Conservation (phyloP, 2,797 vertebrate species). For the Percopsis omiscomaycus region DNA sequence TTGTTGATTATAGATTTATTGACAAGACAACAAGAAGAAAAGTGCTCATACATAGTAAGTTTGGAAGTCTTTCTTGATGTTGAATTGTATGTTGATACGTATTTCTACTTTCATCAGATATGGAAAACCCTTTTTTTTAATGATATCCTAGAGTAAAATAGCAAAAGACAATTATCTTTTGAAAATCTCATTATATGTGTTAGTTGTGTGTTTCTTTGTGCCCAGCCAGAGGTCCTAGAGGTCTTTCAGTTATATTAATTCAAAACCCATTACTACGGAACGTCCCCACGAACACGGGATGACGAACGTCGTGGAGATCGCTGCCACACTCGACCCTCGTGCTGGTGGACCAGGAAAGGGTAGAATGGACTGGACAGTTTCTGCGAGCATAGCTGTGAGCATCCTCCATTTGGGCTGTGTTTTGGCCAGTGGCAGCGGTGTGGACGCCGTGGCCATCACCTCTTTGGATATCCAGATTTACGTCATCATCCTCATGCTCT, state of each 20-base stretch:
- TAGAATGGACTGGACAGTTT: slow-evolving; percentile 88
- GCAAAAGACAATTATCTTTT: background rate
- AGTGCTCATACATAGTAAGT: too few relatives aligned
- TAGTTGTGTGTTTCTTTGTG: too few relatives aligned
- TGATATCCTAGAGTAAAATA: background rate
- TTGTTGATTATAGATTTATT: slow-evolving; percentile 58
- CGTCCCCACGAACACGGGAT: background rate
- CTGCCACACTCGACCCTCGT: slow-evolving; percentile 8
- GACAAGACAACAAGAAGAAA: slow-evolving; percentile 17
- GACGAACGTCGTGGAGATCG: slow-evolving; percentile 6
- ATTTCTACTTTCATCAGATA: slow-evolving; percentile 18
- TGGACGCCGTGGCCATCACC: slow-evolving; percentile 73
- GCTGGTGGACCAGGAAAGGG: slow-evolving; percentile 51
- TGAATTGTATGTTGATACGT: background rate
- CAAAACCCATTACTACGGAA: too few relatives aligned
- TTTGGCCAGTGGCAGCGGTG: slow-evolving; percentile 83
- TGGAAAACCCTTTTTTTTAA: background rate
- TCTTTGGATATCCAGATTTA: slow-evolving; percentile 82
- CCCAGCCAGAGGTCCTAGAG: too few relatives aligned
- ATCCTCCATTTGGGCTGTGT: slow-evolving; percentile 85
- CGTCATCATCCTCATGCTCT: slow-evolving; percentile 84
- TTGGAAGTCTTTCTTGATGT: slow-evolving; percentile 46
- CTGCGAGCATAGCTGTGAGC: slow-evolving; percentile 85
- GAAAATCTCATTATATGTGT: too few relatives aligned
- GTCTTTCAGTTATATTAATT: too few relatives aligned